Evolutionary conservation across 2,113 vertebrate genomes (phyloP).

Genomic region (Elephantulus edwardii): DNA sequence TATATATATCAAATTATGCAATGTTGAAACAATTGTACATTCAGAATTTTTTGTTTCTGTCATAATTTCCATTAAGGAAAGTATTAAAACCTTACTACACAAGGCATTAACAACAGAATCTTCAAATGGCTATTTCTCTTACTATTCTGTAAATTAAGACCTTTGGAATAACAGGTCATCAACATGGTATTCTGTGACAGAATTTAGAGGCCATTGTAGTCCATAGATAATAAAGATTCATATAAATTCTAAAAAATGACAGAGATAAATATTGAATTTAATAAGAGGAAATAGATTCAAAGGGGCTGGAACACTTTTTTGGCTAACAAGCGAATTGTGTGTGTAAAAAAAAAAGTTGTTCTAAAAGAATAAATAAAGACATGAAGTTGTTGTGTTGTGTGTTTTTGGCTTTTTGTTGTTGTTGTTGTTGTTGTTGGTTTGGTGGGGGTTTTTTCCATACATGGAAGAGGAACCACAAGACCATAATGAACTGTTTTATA

Average conservation of each 20-base stretch:
- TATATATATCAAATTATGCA: neutral
- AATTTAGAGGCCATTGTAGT: neutral
- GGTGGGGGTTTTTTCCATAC: constrained; percentile 47
- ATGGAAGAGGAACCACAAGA: constrained; percentile 24
- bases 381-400: too few species aligned
- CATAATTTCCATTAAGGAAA: neutral
- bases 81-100: neutral
- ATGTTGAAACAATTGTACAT: neutral
- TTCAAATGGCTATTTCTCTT: constrained; percentile 7
- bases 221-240: neutral
- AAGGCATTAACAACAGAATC: neutral
- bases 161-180: neutral
- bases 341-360: constrained; percentile 36
- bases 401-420: too few species aligned
- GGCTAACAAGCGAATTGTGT: neutral
- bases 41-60: neutral
- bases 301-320: neutral
- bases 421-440: too few species aligned
- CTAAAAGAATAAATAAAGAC: neutral
- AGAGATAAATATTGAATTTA: neutral
- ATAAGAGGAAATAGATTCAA: neutral
- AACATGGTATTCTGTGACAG: neutral
- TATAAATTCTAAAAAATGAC: neutral
- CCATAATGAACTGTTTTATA: constrained; percentile 56
- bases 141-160: neutral